Conservation (phyloP, 2,888 invertebrate genomes). For the Cremastinae sp. region DNA sequence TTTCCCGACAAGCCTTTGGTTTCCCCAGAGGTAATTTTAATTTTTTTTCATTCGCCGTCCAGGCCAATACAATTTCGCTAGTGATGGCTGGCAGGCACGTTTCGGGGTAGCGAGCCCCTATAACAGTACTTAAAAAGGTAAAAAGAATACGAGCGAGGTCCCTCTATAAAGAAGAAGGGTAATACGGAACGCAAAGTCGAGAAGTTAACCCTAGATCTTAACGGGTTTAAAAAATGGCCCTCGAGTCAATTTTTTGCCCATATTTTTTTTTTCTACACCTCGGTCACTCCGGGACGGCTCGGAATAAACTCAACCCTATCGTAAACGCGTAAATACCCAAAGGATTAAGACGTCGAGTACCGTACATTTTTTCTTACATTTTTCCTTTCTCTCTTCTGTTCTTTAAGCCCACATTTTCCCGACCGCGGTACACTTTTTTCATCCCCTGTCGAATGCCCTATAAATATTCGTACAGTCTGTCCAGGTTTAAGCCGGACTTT, state of each 20-base stretch:
- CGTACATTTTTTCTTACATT: constrained; percentile 23
- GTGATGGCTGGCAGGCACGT: constrained; percentile 10
- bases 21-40: constrained; percentile 11
- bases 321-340: constrained; percentile 62
- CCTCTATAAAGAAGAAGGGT: constrained; percentile 59
- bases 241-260: constrained; percentile 59
- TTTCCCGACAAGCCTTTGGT: not conserved
- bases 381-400: constrained; percentile 23
- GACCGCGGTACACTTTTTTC: constrained; percentile 49
- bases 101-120: constrained; percentile 10
- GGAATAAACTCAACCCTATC: constrained; percentile 55
- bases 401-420: constrained; percentile 18
- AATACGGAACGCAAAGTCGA: constrained; percentile 49
- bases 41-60: constrained; percentile 3
- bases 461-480: constrained; percentile 46
- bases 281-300: constrained; percentile 8
- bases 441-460: constrained; percentile 38
- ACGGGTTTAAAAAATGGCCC: constrained; percentile 68
- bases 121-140: constrained; percentile 56
- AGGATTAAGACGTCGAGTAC: constrained; percentile 59
- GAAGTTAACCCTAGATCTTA: constrained; percentile 63
- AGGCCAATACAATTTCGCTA: constrained; percentile 20
- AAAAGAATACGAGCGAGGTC: constrained; percentile 34
- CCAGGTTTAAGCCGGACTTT: constrained; percentile 54
- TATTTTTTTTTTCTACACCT: constrained; percentile 2